Percentiles rank a stretch among this genome's conserved stretches.
These are phyloP conservation scores for Pristionchus maxplancki DNA, from an alignment of 2,888 invertebrate genomes.

Conservation along the genomic window DNA sequence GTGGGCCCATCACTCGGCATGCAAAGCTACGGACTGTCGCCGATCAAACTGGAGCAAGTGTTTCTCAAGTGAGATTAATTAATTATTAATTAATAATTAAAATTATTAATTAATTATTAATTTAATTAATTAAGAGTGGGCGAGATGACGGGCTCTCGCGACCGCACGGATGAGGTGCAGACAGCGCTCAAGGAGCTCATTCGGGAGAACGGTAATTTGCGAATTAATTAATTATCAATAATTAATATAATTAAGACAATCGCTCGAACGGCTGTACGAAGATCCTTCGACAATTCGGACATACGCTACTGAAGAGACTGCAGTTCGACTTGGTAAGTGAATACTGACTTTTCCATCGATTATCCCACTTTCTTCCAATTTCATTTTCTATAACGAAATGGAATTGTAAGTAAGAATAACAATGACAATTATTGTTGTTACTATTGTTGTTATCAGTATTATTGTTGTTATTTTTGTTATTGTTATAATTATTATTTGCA, in stretches of 20 bases:
- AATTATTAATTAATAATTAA: neutral
- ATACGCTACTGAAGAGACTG: neutral
- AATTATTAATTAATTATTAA: neutral
- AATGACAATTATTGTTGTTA: no score
- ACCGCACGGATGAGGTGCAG: neutral
- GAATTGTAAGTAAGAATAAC: no score
- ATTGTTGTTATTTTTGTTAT: neutral
- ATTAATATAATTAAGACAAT: neutral
- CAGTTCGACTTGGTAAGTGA: neutral
- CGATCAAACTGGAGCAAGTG: conserved; percentile 74
- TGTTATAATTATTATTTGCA: neutral
- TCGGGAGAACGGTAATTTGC: neutral
- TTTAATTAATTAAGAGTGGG: conserved; percentile 19
- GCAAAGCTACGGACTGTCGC: conserved; percentile 66
- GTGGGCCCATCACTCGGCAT: conserved; percentile 57
- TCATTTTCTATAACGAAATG: no score
- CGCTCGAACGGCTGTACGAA: neutral
- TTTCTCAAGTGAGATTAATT: conserved; percentile 61
- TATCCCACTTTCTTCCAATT: neutral
- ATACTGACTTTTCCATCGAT: neutral
- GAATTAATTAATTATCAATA: neutral
- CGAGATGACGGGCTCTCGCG: neutral
- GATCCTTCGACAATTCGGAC: neutral
- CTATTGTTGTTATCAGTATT: no score
- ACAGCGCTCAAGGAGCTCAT: conserved; percentile 10